A percentile compares a stretch with the other conserved stretches of the same genome.
Conservation (phyloP, 2,888 invertebrate genomes). For the Pristionchus mayeri region DNA sequence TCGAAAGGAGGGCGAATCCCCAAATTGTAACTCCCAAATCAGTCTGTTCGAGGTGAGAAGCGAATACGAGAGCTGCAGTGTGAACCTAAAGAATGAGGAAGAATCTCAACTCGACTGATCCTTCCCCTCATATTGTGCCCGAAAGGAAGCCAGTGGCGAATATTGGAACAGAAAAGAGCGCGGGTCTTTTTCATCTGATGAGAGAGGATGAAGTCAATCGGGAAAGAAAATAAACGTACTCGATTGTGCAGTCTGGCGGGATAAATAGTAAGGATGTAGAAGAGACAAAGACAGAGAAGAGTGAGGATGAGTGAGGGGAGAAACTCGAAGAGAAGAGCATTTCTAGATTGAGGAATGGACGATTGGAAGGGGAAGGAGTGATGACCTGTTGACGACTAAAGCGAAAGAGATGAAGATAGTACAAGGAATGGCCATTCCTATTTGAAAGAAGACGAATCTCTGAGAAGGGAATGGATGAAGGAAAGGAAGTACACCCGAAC, state of each 20-base stretch:
- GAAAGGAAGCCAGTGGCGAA: slow-evolving; percentile 12
- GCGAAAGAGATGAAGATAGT: slow-evolving; percentile 14
- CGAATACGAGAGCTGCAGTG: slow-evolving; percentile 5
- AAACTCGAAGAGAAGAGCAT: slow-evolving; percentile 1
- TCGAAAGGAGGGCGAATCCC: slow-evolving; percentile 37
- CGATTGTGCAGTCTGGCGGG: background rate
- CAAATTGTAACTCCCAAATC: background rate
- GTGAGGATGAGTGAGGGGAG: background rate
- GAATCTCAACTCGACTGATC: background rate
- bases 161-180: slow-evolving; percentile 16
- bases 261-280: slow-evolving; percentile 13
- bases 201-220: no score
- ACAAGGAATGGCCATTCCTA: slow-evolving; percentile 17
- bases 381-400: no score
- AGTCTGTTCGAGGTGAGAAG: slow-evolving; percentile 18
- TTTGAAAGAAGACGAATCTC: slow-evolving; percentile 28
- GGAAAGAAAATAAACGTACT: background rate
- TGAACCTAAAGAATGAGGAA: background rate
- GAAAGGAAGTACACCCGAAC: background rate
- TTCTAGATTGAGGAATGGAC: no score
- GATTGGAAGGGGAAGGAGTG: no score
- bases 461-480: background rate
- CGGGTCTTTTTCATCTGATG: slow-evolving; percentile 27
- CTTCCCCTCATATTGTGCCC: slow-evolving; percentile 10
- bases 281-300: background rate